phyloP scores from a whole-genome alignment of 2,888 invertebrate genomes.

The Drosophila robusta region DNA sequence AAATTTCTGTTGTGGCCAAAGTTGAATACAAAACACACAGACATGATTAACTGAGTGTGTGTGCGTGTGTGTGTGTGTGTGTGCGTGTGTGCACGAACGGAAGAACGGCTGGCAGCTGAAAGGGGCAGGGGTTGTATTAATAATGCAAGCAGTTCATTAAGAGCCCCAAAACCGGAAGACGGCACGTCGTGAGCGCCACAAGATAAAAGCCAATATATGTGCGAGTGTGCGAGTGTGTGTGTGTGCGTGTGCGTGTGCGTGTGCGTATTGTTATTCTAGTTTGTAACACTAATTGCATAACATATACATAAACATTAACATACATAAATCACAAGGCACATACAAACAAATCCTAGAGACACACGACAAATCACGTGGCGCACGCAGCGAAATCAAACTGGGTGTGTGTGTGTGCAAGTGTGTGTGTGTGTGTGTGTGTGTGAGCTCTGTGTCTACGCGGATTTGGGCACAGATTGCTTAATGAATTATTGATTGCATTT shows the following conservation, averaged over 20 bases:
- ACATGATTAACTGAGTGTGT: conserved; percentile 11
- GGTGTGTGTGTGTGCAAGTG: not conserved
- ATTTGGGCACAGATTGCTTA: conserved; percentile 33
- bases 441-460: conserved; percentile 15
- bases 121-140: conserved; percentile 16
- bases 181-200: conserved; percentile 2
- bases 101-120: not conserved
- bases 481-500: conserved; percentile 47
- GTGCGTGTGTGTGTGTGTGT: conserved; percentile 3
- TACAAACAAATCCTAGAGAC: conserved; percentile 33
- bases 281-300: conserved; percentile 67
- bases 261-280: conserved; percentile 37
- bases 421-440: not conserved
- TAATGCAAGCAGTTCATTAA: conserved; percentile 56
- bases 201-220: conserved; percentile 7
- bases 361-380: conserved; percentile 42
- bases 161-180: conserved; percentile 28
- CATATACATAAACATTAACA: conserved; percentile 51
- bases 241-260: not conserved
- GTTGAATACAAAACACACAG: not conserved
- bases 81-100: not conserved
- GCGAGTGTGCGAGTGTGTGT: not conserved
- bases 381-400: conserved; percentile 29
- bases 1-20: conserved; percentile 2
- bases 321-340: conserved; percentile 44